Evolutionary conservation across 2,797 vertebrate genomes (phyloP).

Genomic region (Platyrinchus mystaceus): DNA sequence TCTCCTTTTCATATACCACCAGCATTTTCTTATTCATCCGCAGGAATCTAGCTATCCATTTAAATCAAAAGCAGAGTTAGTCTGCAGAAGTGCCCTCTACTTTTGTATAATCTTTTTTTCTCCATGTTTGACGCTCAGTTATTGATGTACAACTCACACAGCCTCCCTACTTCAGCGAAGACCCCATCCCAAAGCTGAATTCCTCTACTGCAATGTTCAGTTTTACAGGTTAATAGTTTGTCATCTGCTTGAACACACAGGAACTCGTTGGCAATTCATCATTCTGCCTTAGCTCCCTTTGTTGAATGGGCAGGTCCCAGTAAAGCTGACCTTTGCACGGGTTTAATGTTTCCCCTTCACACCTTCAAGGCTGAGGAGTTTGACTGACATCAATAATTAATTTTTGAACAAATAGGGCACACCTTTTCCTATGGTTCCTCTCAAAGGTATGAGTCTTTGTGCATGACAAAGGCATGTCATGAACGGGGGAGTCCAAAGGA

Average conservation of each 20-base stretch:
- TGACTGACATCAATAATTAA: constrained; percentile 48
- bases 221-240: constrained; percentile 47
- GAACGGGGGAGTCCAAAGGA: constrained; percentile 18
- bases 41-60: background rate
- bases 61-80: background rate
- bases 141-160: background rate
- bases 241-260: constrained; percentile 47
- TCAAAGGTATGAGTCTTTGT: background rate
- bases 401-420: constrained; percentile 46
- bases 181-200: background rate
- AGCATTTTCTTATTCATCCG: background rate
- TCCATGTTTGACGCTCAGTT: background rate
- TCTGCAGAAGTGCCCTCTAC: background rate
- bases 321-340: constrained; percentile 19
- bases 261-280: constrained; percentile 14
- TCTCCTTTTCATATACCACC: background rate
- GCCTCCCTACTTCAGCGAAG: background rate
- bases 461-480: background rate
- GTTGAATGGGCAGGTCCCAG: constrained; percentile 17
- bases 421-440: constrained; percentile 19
- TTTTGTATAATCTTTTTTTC: background rate
- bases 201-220: constrained; percentile 8
- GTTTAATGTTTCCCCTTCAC: constrained; percentile 46
- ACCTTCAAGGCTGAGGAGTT: constrained; percentile 8
- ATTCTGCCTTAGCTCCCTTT: constrained; percentile 1